These are phyloP conservation scores for Macrocentrus cingulum DNA, from an alignment of 1,140 invertebrate genomes.

Conservation along the genomic window DNA sequence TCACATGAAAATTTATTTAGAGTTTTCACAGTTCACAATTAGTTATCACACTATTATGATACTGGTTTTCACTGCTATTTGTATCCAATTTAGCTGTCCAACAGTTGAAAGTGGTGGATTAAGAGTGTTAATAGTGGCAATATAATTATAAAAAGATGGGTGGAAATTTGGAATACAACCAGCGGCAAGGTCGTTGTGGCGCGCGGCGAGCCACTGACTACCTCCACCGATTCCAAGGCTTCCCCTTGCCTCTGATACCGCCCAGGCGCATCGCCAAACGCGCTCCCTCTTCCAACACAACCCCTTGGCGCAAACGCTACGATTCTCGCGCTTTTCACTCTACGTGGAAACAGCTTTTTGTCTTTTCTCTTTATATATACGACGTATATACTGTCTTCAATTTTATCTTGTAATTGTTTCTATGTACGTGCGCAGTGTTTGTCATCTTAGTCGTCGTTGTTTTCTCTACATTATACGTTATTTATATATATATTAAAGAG, in stretches of 20 bases:
- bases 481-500: too few relatives aligned
- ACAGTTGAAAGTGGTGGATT: too few relatives aligned
- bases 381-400: conserved; percentile 8
- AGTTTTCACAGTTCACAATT: too few relatives aligned
- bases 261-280: conserved; percentile 6
- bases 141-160: conserved; percentile 7
- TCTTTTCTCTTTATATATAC: too few relatives aligned
- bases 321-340: conserved; percentile 19
- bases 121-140: conserved; percentile 1
- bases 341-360: not conserved
- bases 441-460: too few relatives aligned
- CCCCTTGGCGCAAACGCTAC: conserved; percentile 34
- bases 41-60: too few relatives aligned
- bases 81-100: too few relatives aligned
- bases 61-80: too few relatives aligned
- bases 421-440: too few relatives aligned
- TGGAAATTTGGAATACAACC: conserved; percentile 15
- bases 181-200: conserved; percentile 42
- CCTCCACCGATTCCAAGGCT: conserved; percentile 45
- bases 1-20: too few relatives aligned
- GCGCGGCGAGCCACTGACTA: conserved; percentile 52
- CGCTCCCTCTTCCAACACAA: conserved; percentile 4
- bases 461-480: too few relatives aligned
- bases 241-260: conserved; percentile 32
- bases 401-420: conserved; percentile 6